These are phyloP conservation scores for Xyrichtys novacula DNA, from an alignment of 2,797 vertebrate genomes.

Conservation along the genomic window DNA sequence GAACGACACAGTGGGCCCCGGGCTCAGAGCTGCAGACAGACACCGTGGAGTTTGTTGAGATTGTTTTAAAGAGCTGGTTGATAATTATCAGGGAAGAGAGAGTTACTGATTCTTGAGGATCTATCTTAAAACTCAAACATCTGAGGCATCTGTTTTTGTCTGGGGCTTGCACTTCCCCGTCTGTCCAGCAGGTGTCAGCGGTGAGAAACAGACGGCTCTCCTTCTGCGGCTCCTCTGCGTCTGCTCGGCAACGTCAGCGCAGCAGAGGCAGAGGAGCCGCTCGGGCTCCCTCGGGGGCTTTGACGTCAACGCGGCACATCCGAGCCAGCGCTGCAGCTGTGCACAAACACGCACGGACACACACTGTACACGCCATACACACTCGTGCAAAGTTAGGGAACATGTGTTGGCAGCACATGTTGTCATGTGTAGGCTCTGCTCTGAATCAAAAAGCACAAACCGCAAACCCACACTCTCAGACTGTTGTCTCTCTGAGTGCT, in stretches of 20 bases:
- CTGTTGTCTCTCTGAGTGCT: slow-evolving; percentile 1
- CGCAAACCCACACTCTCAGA: neutral
- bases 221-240: slow-evolving; percentile 27
- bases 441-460: slow-evolving; percentile 18
- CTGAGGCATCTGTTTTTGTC: neutral
- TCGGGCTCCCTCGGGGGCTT: slow-evolving; percentile 45
- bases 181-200: slow-evolving; percentile 63
- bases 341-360: slow-evolving; percentile 12
- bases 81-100: too few species aligned
- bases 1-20: neutral
- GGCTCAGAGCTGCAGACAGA: neutral
- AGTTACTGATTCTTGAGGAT: too few species aligned
- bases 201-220: neutral
- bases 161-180: neutral
- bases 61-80: too few species aligned
- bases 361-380: neutral
- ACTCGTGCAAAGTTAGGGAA: neutral
- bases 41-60: too few species aligned
- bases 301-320: slow-evolving; percentile 63
- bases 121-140: too few species aligned
- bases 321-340: slow-evolving; percentile 59
- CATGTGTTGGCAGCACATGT: slow-evolving; percentile 34
- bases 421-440: slow-evolving; percentile 39
- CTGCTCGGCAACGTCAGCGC: slow-evolving; percentile 46
- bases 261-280: slow-evolving; percentile 54